A percentile compares a stretch with the other conserved stretches of the same genome.
Evolutionary conservation across 2,797 vertebrate species (phyloP).

Genomic region (Myiotriccus ornatus): DNA sequence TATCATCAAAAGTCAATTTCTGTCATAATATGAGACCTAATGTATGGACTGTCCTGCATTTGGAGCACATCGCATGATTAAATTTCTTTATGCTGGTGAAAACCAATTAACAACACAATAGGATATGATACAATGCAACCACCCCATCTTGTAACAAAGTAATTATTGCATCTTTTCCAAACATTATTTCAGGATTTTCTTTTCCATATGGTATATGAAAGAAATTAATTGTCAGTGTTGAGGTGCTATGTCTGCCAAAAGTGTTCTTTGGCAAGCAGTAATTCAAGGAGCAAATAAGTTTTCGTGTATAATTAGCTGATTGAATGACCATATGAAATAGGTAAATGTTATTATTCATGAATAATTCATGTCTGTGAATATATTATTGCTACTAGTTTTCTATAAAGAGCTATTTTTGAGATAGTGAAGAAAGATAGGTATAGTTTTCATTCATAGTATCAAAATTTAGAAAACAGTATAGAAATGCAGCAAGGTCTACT

Average conservation of each 20-base stretch:
- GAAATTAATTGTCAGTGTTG: not conserved
- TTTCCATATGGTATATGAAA: slow-evolving; percentile 30
- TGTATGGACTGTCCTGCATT: not conserved
- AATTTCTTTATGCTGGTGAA: slow-evolving; percentile 11
- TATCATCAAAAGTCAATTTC: not conserved
- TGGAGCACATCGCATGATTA: not conserved
- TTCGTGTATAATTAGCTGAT: slow-evolving; percentile 59
- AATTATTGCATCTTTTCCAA: slow-evolving; percentile 4
- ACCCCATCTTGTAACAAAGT: not conserved
- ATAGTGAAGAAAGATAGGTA: not conserved
- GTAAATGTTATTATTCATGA: slow-evolving; percentile 36
- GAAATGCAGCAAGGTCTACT: not conserved
- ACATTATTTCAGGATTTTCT: slow-evolving; percentile 26
- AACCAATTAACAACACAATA: slow-evolving; percentile 37
- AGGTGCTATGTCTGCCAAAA: slow-evolving; percentile 34
- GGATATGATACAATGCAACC: not conserved
- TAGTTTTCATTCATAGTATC: not conserved
- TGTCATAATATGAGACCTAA: not conserved
- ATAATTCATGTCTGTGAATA: slow-evolving; percentile 52
- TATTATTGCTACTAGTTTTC: slow-evolving; percentile 45
- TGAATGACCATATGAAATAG: slow-evolving; percentile 35
- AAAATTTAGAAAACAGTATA: not conserved
- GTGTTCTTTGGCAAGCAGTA: slow-evolving; percentile 20
- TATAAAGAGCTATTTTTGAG: slow-evolving; percentile 4
- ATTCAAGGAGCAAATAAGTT: slow-evolving; percentile 60